Evolutionary conservation across 2,797 vertebrate genomes (phyloP).

Genomic region (Xiphophorus birchmanni): DNA sequence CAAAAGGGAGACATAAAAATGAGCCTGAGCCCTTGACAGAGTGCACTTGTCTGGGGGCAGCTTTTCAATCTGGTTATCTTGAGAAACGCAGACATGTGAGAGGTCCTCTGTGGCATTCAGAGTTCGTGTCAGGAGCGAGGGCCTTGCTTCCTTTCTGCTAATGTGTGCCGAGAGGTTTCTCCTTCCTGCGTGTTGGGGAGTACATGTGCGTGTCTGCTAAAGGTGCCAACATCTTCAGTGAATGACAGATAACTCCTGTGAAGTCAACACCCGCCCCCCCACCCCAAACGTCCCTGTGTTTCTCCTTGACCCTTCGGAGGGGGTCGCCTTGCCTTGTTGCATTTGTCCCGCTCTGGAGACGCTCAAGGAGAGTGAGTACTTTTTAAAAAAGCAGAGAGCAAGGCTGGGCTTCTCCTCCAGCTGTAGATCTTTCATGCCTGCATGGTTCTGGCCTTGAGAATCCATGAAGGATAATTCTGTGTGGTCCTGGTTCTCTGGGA

Average conservation of each 20-base stretch:
- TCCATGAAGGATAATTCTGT: slow-evolving; percentile 68
- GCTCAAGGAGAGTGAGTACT: slow-evolving; percentile 73
- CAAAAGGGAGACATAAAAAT: slow-evolving; percentile 58
- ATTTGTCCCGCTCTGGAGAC: slow-evolving; percentile 74
- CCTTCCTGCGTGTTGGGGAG: slow-evolving; percentile 25
- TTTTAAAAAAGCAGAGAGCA: slow-evolving; percentile 68
- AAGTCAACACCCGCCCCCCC: slow-evolving; percentile 47
- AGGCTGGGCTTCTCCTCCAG: slow-evolving; percentile 67
- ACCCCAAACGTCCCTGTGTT: slow-evolving; percentile 59
- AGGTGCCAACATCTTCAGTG: slow-evolving; percentile 66
- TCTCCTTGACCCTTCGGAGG: slow-evolving; percentile 74
- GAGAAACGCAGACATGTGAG: slow-evolving; percentile 61
- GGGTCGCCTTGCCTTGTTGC: slow-evolving; percentile 70
- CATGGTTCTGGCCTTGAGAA: slow-evolving; percentile 70
- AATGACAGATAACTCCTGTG: slow-evolving; percentile 70
- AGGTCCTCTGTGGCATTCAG: slow-evolving; percentile 48
- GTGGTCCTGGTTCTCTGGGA: slow-evolving; percentile 64
- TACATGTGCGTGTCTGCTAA: slow-evolving; percentile 31
- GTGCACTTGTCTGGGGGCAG: slow-evolving; percentile 64
- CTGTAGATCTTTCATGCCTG: slow-evolving; percentile 69
- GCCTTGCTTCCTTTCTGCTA: slow-evolving; percentile 66
- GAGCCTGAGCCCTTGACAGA: slow-evolving; percentile 60
- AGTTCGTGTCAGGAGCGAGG: slow-evolving; percentile 49
- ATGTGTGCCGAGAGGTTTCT: slow-evolving; percentile 31
- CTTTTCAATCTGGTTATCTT: slow-evolving; percentile 71